A percentile compares a stretch with the other conserved stretches of the same genome.
Evolutionary conservation across 2,797 vertebrate genomes (phyloP).

Genomic region (Halcyon chelicuti): DNA sequence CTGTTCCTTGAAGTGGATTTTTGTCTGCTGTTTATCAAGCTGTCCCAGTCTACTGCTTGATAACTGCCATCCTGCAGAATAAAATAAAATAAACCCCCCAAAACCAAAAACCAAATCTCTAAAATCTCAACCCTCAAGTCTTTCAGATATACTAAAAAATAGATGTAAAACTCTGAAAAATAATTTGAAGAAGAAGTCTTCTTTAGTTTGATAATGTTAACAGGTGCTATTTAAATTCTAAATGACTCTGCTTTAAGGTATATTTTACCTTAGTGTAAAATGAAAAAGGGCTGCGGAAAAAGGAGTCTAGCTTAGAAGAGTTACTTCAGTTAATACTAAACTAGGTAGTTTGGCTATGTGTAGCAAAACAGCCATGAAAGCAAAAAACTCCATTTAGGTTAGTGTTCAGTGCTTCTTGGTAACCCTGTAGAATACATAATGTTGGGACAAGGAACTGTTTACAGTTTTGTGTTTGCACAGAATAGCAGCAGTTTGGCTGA

Average conservation of each 20-base stretch:
- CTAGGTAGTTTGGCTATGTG: not conserved
- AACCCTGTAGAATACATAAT: not conserved
- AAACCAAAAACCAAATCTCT: not conserved
- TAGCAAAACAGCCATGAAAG: not conserved
- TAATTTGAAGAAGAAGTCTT: not conserved
- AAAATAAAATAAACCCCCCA: not conserved
- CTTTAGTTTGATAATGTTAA: not conserved
- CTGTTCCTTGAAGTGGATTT: not conserved
- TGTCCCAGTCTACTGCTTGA: not conserved
- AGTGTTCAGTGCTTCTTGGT: not conserved
- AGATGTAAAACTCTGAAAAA: not conserved
- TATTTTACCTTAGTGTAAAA: not conserved
- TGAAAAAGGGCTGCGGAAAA: not conserved
- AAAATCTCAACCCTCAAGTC: rapidly evolving
- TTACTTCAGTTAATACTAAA: not conserved
- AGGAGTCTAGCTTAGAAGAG: not conserved
- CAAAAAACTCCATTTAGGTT: not conserved
- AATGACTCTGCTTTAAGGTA: not conserved
- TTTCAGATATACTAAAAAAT: not conserved
- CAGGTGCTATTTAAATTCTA: not conserved
- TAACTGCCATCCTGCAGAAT: not conserved
- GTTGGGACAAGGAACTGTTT: not conserved
- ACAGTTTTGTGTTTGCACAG: not conserved
- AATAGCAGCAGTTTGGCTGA: not conserved
- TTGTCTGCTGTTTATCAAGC: not conserved